These are phyloP conservation scores for Oceanodroma tethys DNA, from an alignment of 2,113 vertebrate genomes.

Conservation along the genomic window DNA sequence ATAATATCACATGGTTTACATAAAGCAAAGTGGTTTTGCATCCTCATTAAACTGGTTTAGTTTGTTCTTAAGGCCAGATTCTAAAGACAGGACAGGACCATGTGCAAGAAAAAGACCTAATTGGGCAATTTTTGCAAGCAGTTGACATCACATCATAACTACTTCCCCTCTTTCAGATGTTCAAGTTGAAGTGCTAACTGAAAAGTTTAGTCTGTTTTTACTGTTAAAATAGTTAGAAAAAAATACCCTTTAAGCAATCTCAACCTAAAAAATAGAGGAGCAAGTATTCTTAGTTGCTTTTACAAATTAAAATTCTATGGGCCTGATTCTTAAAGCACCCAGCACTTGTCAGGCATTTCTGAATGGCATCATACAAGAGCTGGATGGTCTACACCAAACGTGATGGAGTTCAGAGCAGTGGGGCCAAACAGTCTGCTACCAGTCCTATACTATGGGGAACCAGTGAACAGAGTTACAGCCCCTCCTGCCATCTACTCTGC, in stretches of 20 bases:
- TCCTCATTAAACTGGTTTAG: background rate
- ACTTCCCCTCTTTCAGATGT: background rate
- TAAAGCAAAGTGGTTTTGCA: background rate
- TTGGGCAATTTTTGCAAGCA: background rate
- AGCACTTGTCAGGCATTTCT: background rate
- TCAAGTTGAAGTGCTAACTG: background rate
- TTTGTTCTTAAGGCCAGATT: background rate
- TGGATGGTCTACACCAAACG: background rate
- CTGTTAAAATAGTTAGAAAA: background rate
- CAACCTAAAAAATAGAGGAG: background rate
- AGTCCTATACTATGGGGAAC: background rate
- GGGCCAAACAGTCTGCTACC: background rate
- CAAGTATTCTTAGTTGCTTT: background rate
- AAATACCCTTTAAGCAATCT: background rate
- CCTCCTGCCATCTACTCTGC: background rate
- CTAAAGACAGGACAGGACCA: background rate
- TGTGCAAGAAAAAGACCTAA: background rate
- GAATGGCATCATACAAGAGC: background rate
- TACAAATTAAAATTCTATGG: background rate
- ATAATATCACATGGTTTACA: background rate
- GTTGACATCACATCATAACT: background rate
- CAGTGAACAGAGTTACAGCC: background rate
- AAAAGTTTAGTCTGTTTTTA: background rate
- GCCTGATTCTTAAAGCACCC: background rate
- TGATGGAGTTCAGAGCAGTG: background rate